phyloP scores from a whole-genome alignment of 2,113 vertebrate genomes.

The Tympanuchus pallidicinctus region DNA sequence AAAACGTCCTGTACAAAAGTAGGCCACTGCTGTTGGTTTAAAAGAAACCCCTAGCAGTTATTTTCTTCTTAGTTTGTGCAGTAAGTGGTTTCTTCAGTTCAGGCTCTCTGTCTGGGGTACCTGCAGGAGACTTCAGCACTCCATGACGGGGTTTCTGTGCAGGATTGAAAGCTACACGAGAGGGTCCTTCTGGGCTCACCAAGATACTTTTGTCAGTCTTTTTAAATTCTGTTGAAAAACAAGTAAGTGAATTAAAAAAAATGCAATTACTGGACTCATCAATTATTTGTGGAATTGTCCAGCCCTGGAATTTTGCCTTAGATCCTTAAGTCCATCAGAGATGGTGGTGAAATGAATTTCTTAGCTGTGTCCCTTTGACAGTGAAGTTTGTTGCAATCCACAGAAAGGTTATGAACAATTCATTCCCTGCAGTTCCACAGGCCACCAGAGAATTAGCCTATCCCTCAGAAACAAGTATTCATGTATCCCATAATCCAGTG shows the following conservation, averaged over 20 bases:
- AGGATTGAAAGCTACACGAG: constrained; percentile 93
- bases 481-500: neutral
- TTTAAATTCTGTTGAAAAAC: constrained; percentile 86
- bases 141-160: constrained; percentile 87
- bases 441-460: neutral
- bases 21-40: constrained; percentile 64
- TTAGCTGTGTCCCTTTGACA: neutral
- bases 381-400: neutral
- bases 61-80: constrained; percentile 56
- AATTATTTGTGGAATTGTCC: neutral
- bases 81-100: constrained; percentile 37
- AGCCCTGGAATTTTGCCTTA: neutral
- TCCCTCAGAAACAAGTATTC: neutral
- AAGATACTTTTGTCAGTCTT: constrained; percentile 91
- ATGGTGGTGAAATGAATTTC: neutral
- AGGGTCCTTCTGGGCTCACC: constrained; percentile 87
- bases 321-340: neutral
- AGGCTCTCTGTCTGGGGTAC: constrained; percentile 11
- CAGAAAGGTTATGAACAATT: neutral
- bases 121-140: constrained; percentile 85
- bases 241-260: constrained; percentile 11
- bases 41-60: constrained; percentile 71
- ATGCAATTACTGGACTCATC: neutral
- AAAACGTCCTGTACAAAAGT: constrained; percentile 75
- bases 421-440: neutral